phyloP scores from a whole-genome alignment of 2,113 vertebrate species.

The Carassius auratus region DNA sequence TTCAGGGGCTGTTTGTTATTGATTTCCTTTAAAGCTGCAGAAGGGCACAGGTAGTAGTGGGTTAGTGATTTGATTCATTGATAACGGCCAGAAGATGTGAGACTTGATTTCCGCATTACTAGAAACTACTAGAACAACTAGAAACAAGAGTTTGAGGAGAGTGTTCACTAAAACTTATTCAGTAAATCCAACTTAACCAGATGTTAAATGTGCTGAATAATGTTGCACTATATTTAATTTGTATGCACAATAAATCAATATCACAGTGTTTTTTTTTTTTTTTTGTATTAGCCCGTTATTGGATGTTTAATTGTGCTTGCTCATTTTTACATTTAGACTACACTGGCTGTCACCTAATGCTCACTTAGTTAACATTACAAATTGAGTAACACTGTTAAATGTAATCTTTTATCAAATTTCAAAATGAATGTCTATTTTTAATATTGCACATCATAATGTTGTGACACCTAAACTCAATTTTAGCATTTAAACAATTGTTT shows the following conservation, averaged over 20 bases:
- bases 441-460: too few species aligned
- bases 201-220: neutral
- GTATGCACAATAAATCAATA: neutral
- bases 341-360: neutral
- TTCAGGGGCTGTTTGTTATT: conserved; percentile 57
- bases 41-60: conserved; percentile 54
- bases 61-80: conserved; percentile 56
- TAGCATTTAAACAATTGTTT: neutral
- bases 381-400: neutral
- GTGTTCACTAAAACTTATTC: neutral
- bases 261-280: neutral
- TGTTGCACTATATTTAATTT: neutral
- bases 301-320: neutral
- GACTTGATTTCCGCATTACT: neutral
- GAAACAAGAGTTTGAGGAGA: neutral
- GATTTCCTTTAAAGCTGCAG: conserved; percentile 57
- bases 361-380: neutral
- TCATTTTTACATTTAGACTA: neutral
- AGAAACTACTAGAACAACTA: neutral
- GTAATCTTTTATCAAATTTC: too few species aligned
- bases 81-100: conserved; percentile 48
- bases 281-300: neutral
- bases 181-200: neutral
- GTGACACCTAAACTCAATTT: neutral
- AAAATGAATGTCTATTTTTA: too few species aligned